Evolutionary conservation across 2,113 vertebrate species (phyloP), one percentile per base, ranked within the genome.

Genomic region (Bubo bubo): DNA sequence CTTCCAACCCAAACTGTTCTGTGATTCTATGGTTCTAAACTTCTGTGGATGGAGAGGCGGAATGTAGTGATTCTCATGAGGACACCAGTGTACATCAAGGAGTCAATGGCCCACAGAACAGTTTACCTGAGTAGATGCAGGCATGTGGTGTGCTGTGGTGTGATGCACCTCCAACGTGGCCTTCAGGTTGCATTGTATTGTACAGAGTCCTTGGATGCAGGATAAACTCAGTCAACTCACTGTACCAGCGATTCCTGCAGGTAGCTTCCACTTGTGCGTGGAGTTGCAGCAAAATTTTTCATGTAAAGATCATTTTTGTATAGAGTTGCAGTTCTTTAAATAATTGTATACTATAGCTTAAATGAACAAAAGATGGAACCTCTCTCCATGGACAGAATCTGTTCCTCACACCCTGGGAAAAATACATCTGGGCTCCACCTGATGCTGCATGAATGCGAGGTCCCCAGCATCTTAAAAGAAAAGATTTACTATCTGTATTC

Each of bases 131-230:
- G 9, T 8, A 75, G 23, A 45, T 3, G 1, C 8, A 23, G 10
- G 7, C 0, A 0, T 56, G 22, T 43, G 26, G 30, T 20, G 30
- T 34, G 39, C 32, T 59, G 23, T 5, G 5, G 20, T 30, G n/a
- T 26, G 41, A n/a, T 64, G 19, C 8, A 3, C 6, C 20, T 30
- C 8, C 20, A 19, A 17, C 2, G 1, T 55, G 28, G 23, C 28
- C 35, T 73, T 66, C 21, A 12, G 32, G 24, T 14, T 58, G 35
- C 32, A 4, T 19, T 26, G 26, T 37, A 14, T 18, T 47, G 35
- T 26, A 27, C 1, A 6, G 43, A 22, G 26, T 66, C 34, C 45
- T 71, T n/a, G 47, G 28, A 22, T 0, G 0, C 23, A 39, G 24
- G 58, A 26, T 71, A 49, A 59, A 53, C 9, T 75, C 24, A 39